Evolutionary conservation across 2,797 vertebrate genomes (phyloP).

Genomic region (Threskiornis aethiopicus): DNA sequence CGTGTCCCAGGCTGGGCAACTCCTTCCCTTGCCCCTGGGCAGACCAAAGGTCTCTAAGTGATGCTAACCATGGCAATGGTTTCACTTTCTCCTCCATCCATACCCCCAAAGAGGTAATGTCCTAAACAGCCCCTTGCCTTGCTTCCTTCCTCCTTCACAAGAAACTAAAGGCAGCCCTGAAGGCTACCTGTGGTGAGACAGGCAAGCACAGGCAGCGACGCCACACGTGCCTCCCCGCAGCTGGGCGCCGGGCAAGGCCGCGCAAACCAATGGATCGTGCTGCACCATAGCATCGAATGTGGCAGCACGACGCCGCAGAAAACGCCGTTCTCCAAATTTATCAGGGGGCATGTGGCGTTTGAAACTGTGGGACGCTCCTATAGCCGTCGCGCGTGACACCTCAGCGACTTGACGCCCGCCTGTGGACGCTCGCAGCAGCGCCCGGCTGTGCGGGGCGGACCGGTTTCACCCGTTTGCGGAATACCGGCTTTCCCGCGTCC

Average conservation of each 20-base stretch:
- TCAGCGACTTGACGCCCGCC: too few species aligned
- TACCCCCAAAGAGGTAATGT: neutral
- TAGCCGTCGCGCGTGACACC: too few species aligned
- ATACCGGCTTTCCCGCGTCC: neutral
- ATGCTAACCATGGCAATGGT: accelerated
- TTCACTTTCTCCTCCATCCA: neutral
- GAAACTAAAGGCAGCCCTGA: neutral
- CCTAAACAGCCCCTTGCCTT: neutral
- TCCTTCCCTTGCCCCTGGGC: neutral
- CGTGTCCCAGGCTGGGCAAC: neutral
- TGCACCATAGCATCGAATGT: too few species aligned
- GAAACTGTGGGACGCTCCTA: too few species aligned
- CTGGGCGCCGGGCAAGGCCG: too few species aligned
- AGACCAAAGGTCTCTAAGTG: neutral
- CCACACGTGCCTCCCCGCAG: neutral
- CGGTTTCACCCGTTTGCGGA: accelerated
- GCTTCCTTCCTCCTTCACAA: neutral
- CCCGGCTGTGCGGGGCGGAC: neutral
- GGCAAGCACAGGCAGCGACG: neutral
- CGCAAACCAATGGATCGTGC: too few species aligned
- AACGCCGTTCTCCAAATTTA: too few species aligned
- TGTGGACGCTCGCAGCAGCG: too few species aligned
- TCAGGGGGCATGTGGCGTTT: too few species aligned
- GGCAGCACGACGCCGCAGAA: too few species aligned
- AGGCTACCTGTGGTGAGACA: neutral